phyloP scores from a whole-genome alignment of 1,140 invertebrate species.

The Anastrepha obliqua region DNA sequence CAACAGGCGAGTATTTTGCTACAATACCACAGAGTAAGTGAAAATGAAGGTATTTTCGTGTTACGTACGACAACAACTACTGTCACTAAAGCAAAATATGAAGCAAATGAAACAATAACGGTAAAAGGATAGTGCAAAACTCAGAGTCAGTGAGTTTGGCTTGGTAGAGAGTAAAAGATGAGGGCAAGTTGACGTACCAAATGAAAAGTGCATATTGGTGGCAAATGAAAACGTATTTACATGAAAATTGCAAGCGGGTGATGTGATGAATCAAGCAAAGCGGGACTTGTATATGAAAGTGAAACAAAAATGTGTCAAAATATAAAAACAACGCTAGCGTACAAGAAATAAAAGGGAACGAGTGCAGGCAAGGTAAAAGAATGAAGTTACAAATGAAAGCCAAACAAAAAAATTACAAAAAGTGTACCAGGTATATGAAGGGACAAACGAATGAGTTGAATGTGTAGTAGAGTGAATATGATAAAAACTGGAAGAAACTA shows the following conservation, averaged over 20 bases:
- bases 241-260: background rate
- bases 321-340: background rate
- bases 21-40: background rate
- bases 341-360: background rate
- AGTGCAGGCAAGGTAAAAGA: background rate
- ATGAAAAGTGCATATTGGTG: background rate
- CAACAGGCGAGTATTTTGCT: background rate
- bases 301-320: background rate
- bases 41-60: background rate
- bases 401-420: too few species aligned
- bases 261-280: background rate
- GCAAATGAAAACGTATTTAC: conserved; percentile 36
- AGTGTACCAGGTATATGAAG: too few species aligned
- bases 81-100: background rate
- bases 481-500: too few species aligned
- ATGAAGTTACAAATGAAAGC: too few species aligned
- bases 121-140: conserved; percentile 30
- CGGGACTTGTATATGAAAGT: background rate
- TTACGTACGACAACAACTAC: background rate
- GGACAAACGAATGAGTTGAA: too few species aligned
- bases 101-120: conserved; percentile 39
- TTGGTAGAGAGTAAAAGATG: background rate
- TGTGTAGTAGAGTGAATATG: too few species aligned
- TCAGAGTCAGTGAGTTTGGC: background rate
- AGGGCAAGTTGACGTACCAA: conserved; percentile 7